A percentile compares a stretch with the other conserved stretches of the same genome.
Conservation (phyloP, 2,888 invertebrate genomes). For the Steinernema carpocapsae region DNA sequence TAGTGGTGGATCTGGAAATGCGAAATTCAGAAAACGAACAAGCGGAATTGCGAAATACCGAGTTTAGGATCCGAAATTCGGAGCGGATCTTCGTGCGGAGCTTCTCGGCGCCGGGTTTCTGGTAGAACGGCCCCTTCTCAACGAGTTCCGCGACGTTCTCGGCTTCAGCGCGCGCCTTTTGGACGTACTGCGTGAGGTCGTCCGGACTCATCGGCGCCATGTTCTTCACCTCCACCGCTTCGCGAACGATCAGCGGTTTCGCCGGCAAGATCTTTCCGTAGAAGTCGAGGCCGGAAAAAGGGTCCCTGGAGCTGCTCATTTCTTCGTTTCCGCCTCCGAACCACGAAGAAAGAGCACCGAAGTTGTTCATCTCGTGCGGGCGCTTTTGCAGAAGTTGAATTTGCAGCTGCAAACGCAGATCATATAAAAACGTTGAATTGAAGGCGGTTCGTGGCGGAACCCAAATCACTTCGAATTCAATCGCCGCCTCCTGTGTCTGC, state of each 20-base stretch:
- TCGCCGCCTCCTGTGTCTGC: too few relatives aligned
- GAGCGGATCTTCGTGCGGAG: constrained; percentile 2
- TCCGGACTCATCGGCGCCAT: not conserved
- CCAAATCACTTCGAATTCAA: too few relatives aligned
- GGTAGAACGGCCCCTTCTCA: not conserved
- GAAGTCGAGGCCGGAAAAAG: not conserved
- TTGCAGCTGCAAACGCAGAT: too few relatives aligned
- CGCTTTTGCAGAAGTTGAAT: too few relatives aligned
- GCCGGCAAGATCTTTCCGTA: not conserved
- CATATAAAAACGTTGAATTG: too few relatives aligned
- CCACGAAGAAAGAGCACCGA: too few relatives aligned
- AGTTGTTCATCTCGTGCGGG: too few relatives aligned
- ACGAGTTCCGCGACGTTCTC: constrained; percentile 9
- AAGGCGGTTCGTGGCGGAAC: too few relatives aligned
- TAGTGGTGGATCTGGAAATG: constrained; percentile 13
- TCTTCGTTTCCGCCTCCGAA: too few relatives aligned
- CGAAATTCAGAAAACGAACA: not conserved
- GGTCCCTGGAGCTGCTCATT: not conserved
- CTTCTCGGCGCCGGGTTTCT: constrained; percentile 27
- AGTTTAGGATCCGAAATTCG: constrained; percentile 18
- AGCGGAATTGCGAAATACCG: not conserved
- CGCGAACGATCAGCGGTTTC: not conserved
- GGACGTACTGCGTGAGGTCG: not conserved
- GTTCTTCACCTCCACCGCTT: not conserved
- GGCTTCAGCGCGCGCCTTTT: constrained; percentile 7